phyloP scores from a whole-genome alignment of 2,888 invertebrate species.

The Leucophora obtusa region DNA sequence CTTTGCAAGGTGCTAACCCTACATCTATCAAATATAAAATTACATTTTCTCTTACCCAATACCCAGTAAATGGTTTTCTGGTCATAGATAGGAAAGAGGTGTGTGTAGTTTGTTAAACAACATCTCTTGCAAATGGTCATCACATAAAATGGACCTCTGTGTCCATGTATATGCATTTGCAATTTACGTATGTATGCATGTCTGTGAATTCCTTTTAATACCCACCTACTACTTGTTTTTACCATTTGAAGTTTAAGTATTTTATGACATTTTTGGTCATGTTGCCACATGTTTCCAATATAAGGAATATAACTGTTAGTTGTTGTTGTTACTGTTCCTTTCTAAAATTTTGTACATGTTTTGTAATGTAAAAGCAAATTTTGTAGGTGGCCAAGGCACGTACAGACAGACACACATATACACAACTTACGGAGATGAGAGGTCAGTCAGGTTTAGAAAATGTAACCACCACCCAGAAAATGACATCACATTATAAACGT shows the following conservation, averaged over 20 bases:
- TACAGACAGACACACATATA: slow-evolving; percentile 1
- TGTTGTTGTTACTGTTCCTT: slow-evolving; percentile 21
- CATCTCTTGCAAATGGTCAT: slow-evolving; percentile 51
- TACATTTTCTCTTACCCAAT: background rate
- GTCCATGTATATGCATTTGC: background rate
- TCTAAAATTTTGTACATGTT: slow-evolving; percentile 46
- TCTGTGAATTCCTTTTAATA: slow-evolving; percentile 45
- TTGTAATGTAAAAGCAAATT: slow-evolving; percentile 51
- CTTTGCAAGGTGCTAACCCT: too few species aligned
- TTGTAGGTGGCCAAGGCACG: slow-evolving; percentile 61
- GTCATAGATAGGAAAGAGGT: slow-evolving; percentile 24
- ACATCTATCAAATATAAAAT: background rate
- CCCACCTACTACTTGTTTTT: slow-evolving; percentile 58
- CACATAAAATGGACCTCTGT: slow-evolving; percentile 38
- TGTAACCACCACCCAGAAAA: slow-evolving; percentile 44
- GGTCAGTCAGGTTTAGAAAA: slow-evolving; percentile 45
- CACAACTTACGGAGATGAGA: background rate
- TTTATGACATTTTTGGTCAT: slow-evolving; percentile 66
- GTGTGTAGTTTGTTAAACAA: slow-evolving; percentile 50
- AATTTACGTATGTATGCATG: slow-evolving; percentile 1
- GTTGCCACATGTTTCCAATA: slow-evolving; percentile 65
- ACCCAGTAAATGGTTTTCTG: background rate
- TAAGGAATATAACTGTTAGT: slow-evolving; percentile 44
- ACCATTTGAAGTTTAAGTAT: slow-evolving; percentile 63
- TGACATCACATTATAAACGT: slow-evolving; percentile 53